Conservation (phyloP, 2,797 vertebrate genomes). For the Setipinna tenuifilis region DNA sequence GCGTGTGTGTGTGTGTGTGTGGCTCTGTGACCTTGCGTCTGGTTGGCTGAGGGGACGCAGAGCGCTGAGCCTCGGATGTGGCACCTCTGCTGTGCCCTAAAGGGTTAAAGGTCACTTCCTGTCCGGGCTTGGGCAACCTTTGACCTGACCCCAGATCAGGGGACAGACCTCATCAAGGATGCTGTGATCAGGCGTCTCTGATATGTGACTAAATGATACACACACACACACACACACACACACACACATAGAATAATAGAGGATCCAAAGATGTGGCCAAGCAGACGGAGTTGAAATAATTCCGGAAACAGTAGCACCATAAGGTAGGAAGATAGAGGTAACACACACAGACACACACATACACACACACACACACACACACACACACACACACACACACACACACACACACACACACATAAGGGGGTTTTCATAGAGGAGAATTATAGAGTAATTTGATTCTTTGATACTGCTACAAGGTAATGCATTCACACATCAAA, state of each 20-base stretch:
- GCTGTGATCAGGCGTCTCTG: neutral
- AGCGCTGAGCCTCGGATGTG: neutral
- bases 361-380: constrained; percentile 48
- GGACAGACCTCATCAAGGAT: neutral
- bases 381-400: constrained; percentile 48
- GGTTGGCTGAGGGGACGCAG: neutral
- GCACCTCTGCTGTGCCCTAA: neutral
- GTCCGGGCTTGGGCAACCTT: neutral
- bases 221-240: no score
- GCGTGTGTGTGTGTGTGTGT: no score
- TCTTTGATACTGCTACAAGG: no score
- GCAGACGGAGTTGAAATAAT: no score
- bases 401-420: constrained; percentile 42
- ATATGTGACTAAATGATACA: neutral
- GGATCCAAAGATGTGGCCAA: neutral
- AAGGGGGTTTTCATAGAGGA: no score
- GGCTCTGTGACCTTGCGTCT: neutral
- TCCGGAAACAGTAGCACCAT: no score
- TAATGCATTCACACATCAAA: no score
- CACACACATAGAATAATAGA: no score
- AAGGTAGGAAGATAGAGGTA: no score
- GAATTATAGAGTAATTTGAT: no score
- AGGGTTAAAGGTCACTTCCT: constrained; percentile 9
- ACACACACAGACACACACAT: no score
- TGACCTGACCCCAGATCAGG: neutral